Base-by-base conservation (phyloP, 2,797 vertebrate species). In the Botia kubotai region DNA sequence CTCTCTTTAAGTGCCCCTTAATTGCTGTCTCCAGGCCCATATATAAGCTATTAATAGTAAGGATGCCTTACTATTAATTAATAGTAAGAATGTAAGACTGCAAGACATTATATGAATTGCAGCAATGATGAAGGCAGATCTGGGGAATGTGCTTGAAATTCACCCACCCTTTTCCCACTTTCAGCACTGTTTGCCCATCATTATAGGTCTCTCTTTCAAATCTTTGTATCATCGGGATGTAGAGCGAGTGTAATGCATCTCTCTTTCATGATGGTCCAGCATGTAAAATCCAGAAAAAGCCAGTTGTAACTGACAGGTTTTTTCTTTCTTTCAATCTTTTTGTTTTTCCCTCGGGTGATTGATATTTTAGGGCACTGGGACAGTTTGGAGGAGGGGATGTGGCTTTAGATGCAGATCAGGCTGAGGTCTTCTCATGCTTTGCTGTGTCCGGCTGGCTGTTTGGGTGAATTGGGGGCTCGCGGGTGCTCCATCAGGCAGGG, bases 311-410 rank as follows among this genome's bases (percentile, higher is more conserved):
- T 71, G 50, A 57, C 58, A n/a, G 63, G 21, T 71, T 85, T 80
- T 48, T 50, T 33, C 57, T 72, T 74, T 33, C 36, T 65, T 36
- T 29, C 78, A 62, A 72, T 75, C 65, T 21, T 73, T 58, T 58
- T 39, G 29, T 83, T 74, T 66, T 23, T n/a, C 48, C 52, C 48
- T 43, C 8, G 86, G 86, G 83, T 87, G 87, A 87, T 72, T 23
- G 89, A 87, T 90, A 89, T 91, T 91, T 90, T 81, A 75, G 82
- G 87, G 87, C 85, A 88, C 71, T 89, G 86, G 89, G 85, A 79
- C 85, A 86, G 23, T 84, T 69, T 83, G 39, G 79, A 82, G 77
- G 57, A 76, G 62, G 58, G 71, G 66, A 17, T 39, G 58, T 80
- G 80, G 72, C 26, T 80, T 84, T 77, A 33, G 86, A 87, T 86